Evolutionary conservation across 2,113 vertebrate genomes (phyloP).

Genomic region (Rhagologus leucostigma): DNA sequence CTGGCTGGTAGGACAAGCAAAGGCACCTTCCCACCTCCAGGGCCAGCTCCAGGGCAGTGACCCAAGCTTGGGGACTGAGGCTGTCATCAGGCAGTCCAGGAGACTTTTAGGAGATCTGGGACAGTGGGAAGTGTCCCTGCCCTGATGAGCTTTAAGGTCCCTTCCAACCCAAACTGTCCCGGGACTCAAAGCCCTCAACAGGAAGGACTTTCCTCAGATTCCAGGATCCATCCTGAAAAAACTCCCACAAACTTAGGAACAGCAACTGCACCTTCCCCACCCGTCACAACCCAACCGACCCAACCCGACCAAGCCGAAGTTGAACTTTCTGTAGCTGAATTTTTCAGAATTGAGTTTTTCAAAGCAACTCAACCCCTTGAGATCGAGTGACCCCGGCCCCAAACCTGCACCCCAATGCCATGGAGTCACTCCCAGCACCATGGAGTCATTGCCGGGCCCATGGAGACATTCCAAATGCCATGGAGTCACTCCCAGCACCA

Average conservation of each 20-base stretch:
- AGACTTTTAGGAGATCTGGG: neutral
- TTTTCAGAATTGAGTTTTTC: neutral
- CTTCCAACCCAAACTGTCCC: neutral
- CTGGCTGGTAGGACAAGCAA: neutral
- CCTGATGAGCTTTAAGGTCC: neutral
- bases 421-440: rapidly evolving
- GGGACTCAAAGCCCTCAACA: neutral
- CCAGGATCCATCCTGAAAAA: neutral
- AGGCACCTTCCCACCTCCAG: neutral
- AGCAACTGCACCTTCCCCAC: neutral
- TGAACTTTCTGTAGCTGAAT: rapidly evolving
- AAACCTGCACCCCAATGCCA: neutral
- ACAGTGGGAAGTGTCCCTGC: neutral
- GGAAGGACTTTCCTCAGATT: neutral
- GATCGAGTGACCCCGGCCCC: rapidly evolving
- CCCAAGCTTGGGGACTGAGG: rapidly evolving
- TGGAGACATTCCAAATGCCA: neutral
- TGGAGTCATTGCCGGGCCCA: no score
- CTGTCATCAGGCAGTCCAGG: rapidly evolving
- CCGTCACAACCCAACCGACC: rapidly evolving
- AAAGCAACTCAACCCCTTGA: neutral
- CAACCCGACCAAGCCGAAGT: rapidly evolving
- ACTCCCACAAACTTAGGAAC: rapidly evolving
- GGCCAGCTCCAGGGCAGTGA: neutral
- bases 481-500: rapidly evolving